These are phyloP conservation scores for Tipula confusa DNA, from an alignment of 2,888 invertebrate species.

Conservation along the genomic window DNA sequence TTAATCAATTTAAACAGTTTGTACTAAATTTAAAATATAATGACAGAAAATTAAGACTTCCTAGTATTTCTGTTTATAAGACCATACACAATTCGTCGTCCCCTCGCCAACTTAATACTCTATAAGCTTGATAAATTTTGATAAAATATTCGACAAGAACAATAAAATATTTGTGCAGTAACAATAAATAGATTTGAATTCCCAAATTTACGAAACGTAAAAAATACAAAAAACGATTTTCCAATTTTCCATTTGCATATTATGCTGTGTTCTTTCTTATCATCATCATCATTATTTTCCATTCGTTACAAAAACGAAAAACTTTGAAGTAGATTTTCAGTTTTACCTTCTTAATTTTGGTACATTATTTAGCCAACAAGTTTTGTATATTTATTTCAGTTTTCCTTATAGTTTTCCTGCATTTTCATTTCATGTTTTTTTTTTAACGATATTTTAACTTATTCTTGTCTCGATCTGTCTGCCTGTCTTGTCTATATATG, in stretches of 20 bases:
- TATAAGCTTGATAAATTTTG: too few species aligned
- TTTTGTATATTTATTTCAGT: background rate
- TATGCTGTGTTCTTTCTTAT: too few species aligned
- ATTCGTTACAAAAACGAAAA: background rate
- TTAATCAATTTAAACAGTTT: too few species aligned
- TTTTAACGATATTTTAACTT: background rate
- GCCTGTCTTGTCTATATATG: background rate
- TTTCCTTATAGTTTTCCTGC: background rate
- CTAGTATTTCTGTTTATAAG: too few species aligned
- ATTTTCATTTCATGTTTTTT: background rate
- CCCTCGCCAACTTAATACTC: too few species aligned
- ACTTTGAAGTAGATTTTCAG: background rate
- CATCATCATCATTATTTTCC: background rate
- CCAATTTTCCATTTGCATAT: slow-evolving; percentile 12
- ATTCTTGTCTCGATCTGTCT: background rate
- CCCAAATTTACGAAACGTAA: background rate
- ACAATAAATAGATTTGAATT: too few species aligned
- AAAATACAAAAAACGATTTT: background rate
- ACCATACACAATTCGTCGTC: too few species aligned
- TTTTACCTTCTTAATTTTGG: background rate
- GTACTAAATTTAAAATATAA: too few species aligned
- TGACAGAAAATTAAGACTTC: too few species aligned
- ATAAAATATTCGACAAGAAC: too few species aligned
- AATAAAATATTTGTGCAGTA: too few species aligned
- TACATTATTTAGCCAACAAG: slow-evolving; percentile 20